These are phyloP conservation scores for Neopipo cinnamomea DNA, from an alignment of 2,113 vertebrate species.

Conservation along the genomic window DNA sequence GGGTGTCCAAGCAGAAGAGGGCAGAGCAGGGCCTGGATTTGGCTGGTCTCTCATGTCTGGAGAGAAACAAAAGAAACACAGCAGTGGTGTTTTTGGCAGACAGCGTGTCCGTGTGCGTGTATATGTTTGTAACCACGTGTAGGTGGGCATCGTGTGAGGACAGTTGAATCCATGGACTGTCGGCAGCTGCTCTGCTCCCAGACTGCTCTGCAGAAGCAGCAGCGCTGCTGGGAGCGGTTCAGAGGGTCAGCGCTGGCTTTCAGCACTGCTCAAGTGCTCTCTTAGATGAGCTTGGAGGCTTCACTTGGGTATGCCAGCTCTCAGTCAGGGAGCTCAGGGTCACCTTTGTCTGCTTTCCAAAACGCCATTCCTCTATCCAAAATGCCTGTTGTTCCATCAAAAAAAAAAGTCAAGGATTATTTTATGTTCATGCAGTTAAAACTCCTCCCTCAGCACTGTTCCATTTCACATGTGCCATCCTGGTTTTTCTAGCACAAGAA, in stretches of 20 bases:
- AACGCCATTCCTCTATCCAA: not conserved
- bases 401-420: not conserved
- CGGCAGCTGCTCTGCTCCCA: not conserved
- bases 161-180: accelerated
- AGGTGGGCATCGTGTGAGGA: accelerated
- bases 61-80: not conserved
- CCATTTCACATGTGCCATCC: not conserved
- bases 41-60: accelerated
- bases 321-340: not conserved
- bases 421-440: not conserved
- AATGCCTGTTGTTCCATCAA: not conserved
- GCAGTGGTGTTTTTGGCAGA: accelerated
- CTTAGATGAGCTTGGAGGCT: not conserved
- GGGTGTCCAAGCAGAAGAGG: accelerated
- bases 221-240: accelerated
- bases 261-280: not conserved
- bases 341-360: not conserved
- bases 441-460: not conserved
- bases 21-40: accelerated
- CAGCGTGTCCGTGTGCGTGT: accelerated
- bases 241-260: not conserved
- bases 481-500: not conserved
- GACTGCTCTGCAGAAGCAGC: accelerated
- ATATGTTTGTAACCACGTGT: accelerated
- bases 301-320: not conserved